Evolutionary conservation across 1,140 invertebrate genomes (phyloP).

Genomic region (Teleogryllus occipitalis): DNA sequence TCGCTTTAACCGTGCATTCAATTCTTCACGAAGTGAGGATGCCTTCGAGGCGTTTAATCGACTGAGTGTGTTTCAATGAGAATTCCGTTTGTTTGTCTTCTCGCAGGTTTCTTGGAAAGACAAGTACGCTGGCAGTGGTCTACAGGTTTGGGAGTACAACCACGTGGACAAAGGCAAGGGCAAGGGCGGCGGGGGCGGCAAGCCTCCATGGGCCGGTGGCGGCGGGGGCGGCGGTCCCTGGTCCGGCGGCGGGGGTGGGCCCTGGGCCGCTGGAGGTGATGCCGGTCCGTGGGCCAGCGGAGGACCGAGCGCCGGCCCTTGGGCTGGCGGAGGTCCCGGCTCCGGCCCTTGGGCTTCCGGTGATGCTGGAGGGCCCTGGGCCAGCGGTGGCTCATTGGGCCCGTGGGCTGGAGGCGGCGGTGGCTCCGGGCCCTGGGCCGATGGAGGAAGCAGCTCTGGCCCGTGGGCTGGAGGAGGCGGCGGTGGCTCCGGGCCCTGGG

Average conservation of each 20-base stretch:
- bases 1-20: too few species aligned
- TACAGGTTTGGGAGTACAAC: conserved; percentile 12
- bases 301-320: neutral
- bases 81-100: neutral
- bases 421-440: neutral
- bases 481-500: neutral
- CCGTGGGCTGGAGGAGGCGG: neutral
- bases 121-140: conserved; percentile 8
- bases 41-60: too few species aligned
- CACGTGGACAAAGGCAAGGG: neutral
- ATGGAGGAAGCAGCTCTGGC: neutral
- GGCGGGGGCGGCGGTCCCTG: neutral
- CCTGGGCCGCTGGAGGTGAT: neutral
- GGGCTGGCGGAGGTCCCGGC: neutral
- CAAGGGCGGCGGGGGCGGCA: neutral
- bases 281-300: neutral
- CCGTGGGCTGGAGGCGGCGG: neutral
- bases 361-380: too few species aligned
- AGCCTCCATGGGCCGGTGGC: neutral
- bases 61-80: too few species aligned
- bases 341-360: neutral
- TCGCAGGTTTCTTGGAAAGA: conserved; percentile 10
- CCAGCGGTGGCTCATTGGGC: neutral
- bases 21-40: too few species aligned
- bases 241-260: neutral